phyloP scores from a whole-genome alignment of 2,113 vertebrate species.

The Anarhynchus alexandrinus region DNA sequence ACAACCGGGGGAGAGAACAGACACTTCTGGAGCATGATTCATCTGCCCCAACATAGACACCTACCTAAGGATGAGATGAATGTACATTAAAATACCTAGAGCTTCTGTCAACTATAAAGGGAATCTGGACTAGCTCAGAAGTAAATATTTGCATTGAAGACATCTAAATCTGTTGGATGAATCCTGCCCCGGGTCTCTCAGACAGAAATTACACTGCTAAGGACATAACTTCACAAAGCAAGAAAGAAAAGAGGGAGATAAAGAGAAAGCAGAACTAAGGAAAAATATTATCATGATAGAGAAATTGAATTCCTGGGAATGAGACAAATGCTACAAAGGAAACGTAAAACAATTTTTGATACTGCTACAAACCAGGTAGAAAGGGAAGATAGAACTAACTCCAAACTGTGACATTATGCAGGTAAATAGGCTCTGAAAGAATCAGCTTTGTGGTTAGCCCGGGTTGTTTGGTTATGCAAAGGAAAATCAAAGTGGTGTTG shows the following conservation, averaged over 20 bases:
- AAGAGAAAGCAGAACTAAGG: not conserved
- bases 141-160: conserved; percentile 32
- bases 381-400: not conserved
- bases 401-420: not conserved
- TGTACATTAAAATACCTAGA: not conserved
- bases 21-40: not conserved
- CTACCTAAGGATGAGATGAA: not conserved
- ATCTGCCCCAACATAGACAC: not conserved
- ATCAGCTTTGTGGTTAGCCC: not conserved
- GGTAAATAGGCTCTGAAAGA: not conserved
- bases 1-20: not conserved
- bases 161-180: not conserved
- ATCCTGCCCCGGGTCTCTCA: not conserved
- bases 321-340: not conserved
- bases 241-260: not conserved
- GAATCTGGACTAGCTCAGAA: not conserved
- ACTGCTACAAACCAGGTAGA: not conserved
- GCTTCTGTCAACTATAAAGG: not conserved
- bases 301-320: not conserved
- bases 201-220: not conserved
- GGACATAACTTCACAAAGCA: not conserved
- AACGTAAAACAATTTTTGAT: not conserved
- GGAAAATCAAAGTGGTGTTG: not conserved
- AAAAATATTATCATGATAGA: not conserved
- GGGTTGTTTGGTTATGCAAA: rapidly evolving